These are phyloP conservation scores for Trissolcus brochymenae DNA, from an alignment of 2,888 invertebrate species.

Conservation along the genomic window DNA sequence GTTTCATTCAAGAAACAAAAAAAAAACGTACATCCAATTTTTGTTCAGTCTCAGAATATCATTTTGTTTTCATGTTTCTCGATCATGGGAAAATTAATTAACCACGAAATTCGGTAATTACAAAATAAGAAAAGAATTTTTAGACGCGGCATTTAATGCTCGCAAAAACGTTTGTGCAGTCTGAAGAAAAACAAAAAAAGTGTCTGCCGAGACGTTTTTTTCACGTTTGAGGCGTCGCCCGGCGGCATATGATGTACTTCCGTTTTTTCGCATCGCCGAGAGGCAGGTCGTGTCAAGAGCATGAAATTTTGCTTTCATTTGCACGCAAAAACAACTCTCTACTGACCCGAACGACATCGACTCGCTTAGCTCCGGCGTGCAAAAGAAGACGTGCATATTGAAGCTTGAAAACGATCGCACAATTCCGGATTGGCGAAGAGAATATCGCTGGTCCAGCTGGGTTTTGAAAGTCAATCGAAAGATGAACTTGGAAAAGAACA, in stretches of 20 bases:
- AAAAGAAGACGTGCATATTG: not conserved
- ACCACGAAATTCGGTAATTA: too few relatives aligned
- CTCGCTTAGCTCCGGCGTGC: not conserved
- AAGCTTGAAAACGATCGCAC: not conserved
- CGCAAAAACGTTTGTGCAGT: slow-evolving; percentile 27
- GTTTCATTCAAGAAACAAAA: too few relatives aligned
- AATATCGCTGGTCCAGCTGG: too few relatives aligned
- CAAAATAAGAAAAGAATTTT: slow-evolving; percentile 15
- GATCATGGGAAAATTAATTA: too few relatives aligned
- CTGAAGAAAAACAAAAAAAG: slow-evolving; percentile 11
- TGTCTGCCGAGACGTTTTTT: not conserved
- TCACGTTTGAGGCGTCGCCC: slow-evolving; percentile 14
- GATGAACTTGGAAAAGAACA: too few relatives aligned
- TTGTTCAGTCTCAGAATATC: too few relatives aligned
- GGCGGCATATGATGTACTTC: slow-evolving; percentile 26
- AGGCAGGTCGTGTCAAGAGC: slow-evolving; percentile 48
- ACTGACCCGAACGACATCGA: slow-evolving; percentile 8
- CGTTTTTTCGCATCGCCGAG: slow-evolving; percentile 40
- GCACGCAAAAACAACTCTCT: slow-evolving; percentile 23
- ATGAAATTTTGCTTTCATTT: slow-evolving; percentile 28
- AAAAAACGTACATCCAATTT: too few relatives aligned
- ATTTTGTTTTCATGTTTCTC: too few relatives aligned
- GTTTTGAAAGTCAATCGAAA: too few relatives aligned
- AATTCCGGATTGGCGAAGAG: too few relatives aligned
- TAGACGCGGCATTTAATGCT: slow-evolving; percentile 15